These are phyloP conservation scores for Parotocinclus haroldoi DNA, from an alignment of 2,797 vertebrate genomes.

Conservation along the genomic window DNA sequence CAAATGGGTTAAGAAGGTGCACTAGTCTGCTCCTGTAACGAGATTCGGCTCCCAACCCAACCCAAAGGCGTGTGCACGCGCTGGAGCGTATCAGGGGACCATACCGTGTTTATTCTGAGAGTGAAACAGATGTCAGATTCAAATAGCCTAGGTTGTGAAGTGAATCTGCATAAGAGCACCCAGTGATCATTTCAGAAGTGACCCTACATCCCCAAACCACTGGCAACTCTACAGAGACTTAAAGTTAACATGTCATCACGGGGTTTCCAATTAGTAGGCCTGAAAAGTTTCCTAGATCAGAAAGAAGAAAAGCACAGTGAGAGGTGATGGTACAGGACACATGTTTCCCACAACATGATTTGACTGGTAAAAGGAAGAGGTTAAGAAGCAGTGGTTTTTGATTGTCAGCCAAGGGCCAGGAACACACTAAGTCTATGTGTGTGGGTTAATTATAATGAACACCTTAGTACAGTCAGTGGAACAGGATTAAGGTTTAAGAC, in stretches of 20 bases:
- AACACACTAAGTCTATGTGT: too few relatives aligned
- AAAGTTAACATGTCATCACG: constrained; percentile 37
- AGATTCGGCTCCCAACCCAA: constrained; percentile 13
- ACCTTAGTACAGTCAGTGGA: too few relatives aligned
- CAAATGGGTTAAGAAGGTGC: not conserved
- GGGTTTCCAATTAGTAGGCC: constrained; percentile 27
- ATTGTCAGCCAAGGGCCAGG: too few relatives aligned
- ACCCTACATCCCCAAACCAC: constrained; percentile 3
- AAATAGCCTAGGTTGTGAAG: constrained; percentile 28
- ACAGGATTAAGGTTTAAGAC: too few relatives aligned
- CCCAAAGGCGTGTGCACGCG: not conserved
- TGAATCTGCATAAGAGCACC: constrained; percentile 22
- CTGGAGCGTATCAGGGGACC: constrained; percentile 25
- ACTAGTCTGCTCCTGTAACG: constrained; percentile 2
- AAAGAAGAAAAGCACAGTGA: too few relatives aligned
- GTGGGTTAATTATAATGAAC: too few relatives aligned
- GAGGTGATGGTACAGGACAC: too few relatives aligned
- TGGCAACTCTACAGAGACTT: constrained; percentile 12
- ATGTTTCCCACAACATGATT: too few relatives aligned
- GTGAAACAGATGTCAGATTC: constrained; percentile 39
- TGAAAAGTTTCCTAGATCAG: too few relatives aligned
- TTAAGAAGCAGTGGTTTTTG: too few relatives aligned
- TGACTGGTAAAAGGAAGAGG: too few relatives aligned
- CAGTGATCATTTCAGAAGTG: constrained; percentile 2
- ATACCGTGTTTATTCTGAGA: constrained; percentile 43